phyloP scores from a whole-genome alignment of 64 coral and sea anemone species.

The Acropora tenuis region DNA sequence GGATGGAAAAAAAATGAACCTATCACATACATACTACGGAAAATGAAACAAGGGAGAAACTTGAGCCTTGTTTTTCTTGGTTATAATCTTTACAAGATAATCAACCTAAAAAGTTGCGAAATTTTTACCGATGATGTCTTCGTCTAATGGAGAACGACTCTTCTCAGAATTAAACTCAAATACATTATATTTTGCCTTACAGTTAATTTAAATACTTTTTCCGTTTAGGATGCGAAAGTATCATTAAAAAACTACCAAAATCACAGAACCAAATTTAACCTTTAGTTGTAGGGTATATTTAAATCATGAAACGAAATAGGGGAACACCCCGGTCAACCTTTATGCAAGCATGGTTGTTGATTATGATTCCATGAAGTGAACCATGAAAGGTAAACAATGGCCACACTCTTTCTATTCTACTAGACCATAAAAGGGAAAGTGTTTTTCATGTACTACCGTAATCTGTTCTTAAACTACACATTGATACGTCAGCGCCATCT shows the following conservation, averaged over 20 bases:
- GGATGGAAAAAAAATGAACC: too few species aligned
- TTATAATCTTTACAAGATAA: too few species aligned
- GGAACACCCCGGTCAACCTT: too few species aligned
- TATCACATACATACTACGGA: too few species aligned
- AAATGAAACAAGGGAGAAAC: too few species aligned
- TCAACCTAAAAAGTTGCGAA: too few species aligned
- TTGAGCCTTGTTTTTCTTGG: too few species aligned
- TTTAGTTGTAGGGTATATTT: not conserved
- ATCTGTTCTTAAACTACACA: too few species aligned
- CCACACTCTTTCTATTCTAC: too few species aligned
- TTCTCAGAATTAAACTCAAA: not conserved
- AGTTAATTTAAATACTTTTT: not conserved
- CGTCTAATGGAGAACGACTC: not conserved
- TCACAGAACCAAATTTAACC: slow-evolving; percentile 31
- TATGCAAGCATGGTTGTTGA: too few species aligned
- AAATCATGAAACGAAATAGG: not conserved
- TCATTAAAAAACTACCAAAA: too few species aligned
- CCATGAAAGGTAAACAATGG: not conserved
- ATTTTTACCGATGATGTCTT: not conserved
- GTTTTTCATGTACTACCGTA: not conserved
- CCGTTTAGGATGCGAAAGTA: not conserved
- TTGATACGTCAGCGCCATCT: too few species aligned
- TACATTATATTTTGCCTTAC: not conserved
- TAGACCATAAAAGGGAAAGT: not conserved
- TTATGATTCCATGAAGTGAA: not conserved